Percentiles rank a stretch among this genome's conserved stretches.
phyloP scores from a whole-genome alignment of 1,140 invertebrate species.

The Neodiprion virginianus region DNA sequence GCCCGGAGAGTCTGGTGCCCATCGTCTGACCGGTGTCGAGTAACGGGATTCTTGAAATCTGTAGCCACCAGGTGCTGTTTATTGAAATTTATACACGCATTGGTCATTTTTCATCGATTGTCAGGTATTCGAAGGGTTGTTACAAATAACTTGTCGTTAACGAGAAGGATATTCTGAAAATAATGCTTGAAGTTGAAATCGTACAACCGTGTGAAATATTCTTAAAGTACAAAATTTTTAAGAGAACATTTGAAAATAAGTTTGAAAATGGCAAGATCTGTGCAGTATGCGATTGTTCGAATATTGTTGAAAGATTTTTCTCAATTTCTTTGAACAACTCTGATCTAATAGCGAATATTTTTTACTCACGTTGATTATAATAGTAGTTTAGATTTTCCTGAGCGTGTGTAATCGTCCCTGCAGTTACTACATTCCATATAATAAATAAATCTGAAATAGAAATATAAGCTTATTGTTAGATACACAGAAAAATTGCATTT shows the following conservation, averaged over 20 bases:
- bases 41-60: constrained; percentile 26
- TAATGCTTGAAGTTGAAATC: no score
- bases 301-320: no score
- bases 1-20: constrained; percentile 32
- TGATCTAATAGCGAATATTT: neutral
- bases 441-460: constrained; percentile 45
- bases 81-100: constrained; percentile 4
- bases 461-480: neutral
- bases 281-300: no score
- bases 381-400: constrained; percentile 43
- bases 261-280: no score
- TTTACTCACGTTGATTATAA: constrained; percentile 19
- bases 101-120: neutral
- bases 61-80: constrained; percentile 9
- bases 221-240: no score
- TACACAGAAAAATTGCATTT: neutral
- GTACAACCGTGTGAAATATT: neutral
- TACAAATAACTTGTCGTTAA: constrained; percentile 6
- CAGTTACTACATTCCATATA: constrained; percentile 42
- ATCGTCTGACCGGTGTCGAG: constrained; percentile 36
- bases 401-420: constrained; percentile 38
- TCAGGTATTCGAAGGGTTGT: neutral
- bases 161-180: neutral
- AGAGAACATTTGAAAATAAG: no score
- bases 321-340: neutral